Conservation (phyloP, 2,888 invertebrate genomes). For the Acholoe squamosa region DNA sequence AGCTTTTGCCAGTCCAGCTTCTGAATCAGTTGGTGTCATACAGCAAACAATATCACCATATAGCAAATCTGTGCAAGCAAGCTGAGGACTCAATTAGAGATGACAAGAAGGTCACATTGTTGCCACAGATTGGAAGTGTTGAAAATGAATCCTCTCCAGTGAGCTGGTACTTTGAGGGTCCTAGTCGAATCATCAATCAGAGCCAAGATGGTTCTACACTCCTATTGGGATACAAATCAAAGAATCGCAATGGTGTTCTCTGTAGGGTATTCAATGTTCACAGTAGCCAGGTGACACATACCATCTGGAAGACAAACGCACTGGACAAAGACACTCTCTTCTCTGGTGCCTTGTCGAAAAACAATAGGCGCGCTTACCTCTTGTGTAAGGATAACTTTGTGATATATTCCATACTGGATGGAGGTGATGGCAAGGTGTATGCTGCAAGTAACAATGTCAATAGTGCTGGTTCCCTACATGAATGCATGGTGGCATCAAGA, state of each 20-base stretch:
- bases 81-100: not conserved
- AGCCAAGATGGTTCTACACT: constrained; percentile 41
- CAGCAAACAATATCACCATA: not conserved
- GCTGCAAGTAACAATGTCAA: constrained; percentile 26
- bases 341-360: constrained; percentile 8
- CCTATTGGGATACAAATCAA: constrained; percentile 42
- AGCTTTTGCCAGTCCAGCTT: constrained; percentile 49
- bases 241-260: not conserved
- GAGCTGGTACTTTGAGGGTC: constrained; percentile 61
- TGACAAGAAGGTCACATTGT: not conserved
- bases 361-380: constrained; percentile 53
- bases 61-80: constrained; percentile 55
- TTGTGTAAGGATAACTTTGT: constrained; percentile 41
- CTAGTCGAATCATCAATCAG: constrained; percentile 5
- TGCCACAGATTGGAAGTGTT: constrained; percentile 9
- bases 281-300: constrained; percentile 22
- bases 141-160: not conserved
- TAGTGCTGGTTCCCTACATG: constrained; percentile 33
- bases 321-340: constrained; percentile 9
- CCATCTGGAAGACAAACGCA: not conserved
- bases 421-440: not conserved
- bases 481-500: not conserved
- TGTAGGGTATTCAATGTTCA: constrained; percentile 33
- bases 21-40: constrained; percentile 43
- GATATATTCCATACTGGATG: constrained; percentile 19